These are phyloP conservation scores for Chrysaora quinquecirrha DNA, from an alignment of 30 jellyfish, hydroid and myxozoan genomes.

Conservation along the genomic window DNA sequence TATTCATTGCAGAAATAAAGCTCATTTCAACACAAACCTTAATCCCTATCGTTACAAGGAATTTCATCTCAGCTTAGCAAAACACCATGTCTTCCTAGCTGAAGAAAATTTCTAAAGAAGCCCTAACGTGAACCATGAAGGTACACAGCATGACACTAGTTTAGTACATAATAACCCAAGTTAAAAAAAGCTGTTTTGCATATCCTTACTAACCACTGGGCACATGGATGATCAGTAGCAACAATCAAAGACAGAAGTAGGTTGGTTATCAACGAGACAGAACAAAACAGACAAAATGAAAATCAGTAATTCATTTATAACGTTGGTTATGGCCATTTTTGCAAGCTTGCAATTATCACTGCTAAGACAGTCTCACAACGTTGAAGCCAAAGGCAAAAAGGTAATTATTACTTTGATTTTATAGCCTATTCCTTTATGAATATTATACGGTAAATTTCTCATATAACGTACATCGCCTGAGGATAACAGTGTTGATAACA, in stretches of 20 bases:
- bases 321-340: no score
- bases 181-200: conserved; percentile 31
- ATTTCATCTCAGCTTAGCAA: conserved; percentile 54
- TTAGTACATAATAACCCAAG: conserved; percentile 30
- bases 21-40: neutral
- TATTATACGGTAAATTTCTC: no score
- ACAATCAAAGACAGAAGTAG: no score
- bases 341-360: no score
- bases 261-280: no score
- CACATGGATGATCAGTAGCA: no score
- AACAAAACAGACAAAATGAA: no score
- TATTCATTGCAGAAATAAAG: neutral
- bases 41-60: conserved; percentile 64
- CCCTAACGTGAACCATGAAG: conserved; percentile 62
- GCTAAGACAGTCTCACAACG: neutral
- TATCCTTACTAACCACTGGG: neutral
- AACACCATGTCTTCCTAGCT: conserved; percentile 67
- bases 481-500: no score
- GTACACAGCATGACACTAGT: conserved; percentile 51
- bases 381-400: conserved; percentile 42
- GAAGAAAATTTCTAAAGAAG: conserved; percentile 38
- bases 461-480: no score
- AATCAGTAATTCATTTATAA: no score
- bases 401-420: conserved; percentile 2
- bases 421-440: no score